Base-by-base conservation (phyloP, 92 coral and sea anemone genomes). In the Pocillopora grandis region DNA sequence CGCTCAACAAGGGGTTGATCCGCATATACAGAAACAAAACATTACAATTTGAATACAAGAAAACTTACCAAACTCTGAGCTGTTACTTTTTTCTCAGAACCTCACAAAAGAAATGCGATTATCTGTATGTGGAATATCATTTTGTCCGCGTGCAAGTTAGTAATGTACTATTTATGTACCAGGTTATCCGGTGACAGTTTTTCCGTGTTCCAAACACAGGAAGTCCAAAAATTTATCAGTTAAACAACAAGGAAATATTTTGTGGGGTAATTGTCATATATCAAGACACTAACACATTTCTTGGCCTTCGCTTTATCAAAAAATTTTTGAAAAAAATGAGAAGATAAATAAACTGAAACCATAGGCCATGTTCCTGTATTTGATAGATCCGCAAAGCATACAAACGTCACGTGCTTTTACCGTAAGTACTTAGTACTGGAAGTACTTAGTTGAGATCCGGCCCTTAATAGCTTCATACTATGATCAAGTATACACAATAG, bases 151-250 rank as follows among this genome's bases (percentile, higher is more conserved):
- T 12, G 12, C n/a, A 33, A 1, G 9, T 21, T 18, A 36, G 75
- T 70, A 68, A 68, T 35, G 48, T 35, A 14, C 72, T 68, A 36
- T 70, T 70, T 16, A 70, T 37, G 14, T 19, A 17, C 75, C 5
- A 17, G 2, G 23, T 8, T 15, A 33, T 35, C 75, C 75, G 12
- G 75, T 15, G 48, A 14, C 21, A 1, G 15, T 37, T 70, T 55
- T 70, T 70, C 75, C 75, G 36, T 35, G 48, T 70, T 35, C 52
- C 8, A 42, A 42, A 20, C 55, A 37, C 75, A 70, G 75, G 75
- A 70, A 70, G 56, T 66, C 31, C 37, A n/a, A 66, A 8, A 21
- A 66, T 66, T 18, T 31, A 66, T 11, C 70, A 2, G 13, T 66
- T 35, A 66, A 66, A 66, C 70, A 9, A 21, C 21, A 31, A 66